phyloP scores from a whole-genome alignment of 2,113 vertebrate genomes.

The Nothocercus nigrocapillus region DNA sequence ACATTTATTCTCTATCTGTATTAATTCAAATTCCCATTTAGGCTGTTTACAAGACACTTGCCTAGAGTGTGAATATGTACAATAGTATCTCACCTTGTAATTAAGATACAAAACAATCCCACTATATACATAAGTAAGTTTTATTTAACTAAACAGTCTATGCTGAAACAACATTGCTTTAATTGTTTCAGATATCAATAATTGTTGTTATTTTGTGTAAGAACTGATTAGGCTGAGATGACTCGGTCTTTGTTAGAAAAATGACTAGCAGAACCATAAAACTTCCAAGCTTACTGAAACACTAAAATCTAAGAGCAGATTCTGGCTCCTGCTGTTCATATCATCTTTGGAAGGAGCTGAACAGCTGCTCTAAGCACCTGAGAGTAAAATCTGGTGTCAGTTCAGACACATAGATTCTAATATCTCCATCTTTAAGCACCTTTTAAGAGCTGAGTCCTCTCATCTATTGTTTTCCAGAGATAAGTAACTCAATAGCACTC shows the following conservation, averaged over 20 bases:
- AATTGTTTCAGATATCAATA: neutral
- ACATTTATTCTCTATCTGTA: constrained; percentile 34
- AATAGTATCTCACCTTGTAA: neutral
- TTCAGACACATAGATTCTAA: neutral
- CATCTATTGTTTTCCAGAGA: neutral
- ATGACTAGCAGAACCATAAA: neutral
- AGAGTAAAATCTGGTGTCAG: neutral
- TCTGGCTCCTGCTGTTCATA: neutral
- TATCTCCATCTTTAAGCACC: neutral
- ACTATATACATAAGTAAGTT: neutral
- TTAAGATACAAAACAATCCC: neutral
- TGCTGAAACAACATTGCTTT: neutral
- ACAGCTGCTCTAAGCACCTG: neutral
- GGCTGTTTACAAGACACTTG: constrained; percentile 78
- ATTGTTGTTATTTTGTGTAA: neutral
- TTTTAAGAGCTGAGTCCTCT: neutral
- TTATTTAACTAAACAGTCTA: neutral
- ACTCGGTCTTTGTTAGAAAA: neutral
- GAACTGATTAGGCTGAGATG: neutral
- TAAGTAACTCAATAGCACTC: neutral
- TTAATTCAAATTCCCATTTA: constrained; percentile 48
- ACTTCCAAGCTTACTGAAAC: neutral
- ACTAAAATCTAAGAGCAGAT: neutral
- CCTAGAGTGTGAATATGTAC: constrained; percentile 7
- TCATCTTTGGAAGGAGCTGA: neutral